Evolutionary conservation across 2,888 invertebrate species (phyloP), one percentile per base, ranked within the genome.

Genomic region (Pterostichus niger): DNA sequence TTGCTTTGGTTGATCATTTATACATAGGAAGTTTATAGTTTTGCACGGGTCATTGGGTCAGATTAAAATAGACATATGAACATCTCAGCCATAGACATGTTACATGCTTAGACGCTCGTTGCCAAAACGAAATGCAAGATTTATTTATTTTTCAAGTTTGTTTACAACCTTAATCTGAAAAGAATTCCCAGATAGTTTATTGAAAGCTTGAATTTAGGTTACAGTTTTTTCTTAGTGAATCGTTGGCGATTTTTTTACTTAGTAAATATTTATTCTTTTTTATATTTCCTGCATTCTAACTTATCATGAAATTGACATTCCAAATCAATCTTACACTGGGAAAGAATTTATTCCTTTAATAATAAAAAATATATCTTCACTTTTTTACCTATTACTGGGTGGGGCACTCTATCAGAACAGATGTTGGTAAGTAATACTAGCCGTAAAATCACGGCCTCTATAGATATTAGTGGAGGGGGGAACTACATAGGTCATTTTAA

Each of bases 31-130:
- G 78, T 78, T 78, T 44, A 77, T 77, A 78, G 61, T 78, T 78
- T 46, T 78, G 56, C 78, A 78, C 46, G 78, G 78, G 78, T 78
- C 78, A 78, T 78, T 78, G 61, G 78, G 78, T 78, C 78, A 78
- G 59, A 59, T 78, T 59, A 78, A 56, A 78, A 59, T 44, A 44
- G 52, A 13, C 54, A 15, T 35, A 76, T 13, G 33, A 64, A 64
- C 64, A 13, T 44, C 40, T 6, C 31, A 33, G 64, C 6, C 40
- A 9, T 24, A 64, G 33, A 31, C 64, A 59, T 3, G 35, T n/a
- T 64, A 64, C 64, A 64, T 10, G 11, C 11, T 59, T 49, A 49
- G 49, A 11, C 1, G 11, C 40, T 31, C 71, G n/a, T 49, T 75
- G 49, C 75, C 64, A 64, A 64, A 64, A 35, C 64, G 64, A 35